Percentiles rank a stretch among this genome's conserved stretches.
Evolutionary conservation across 1,140 invertebrate species (phyloP).

Genomic region (Pantala flavescens): DNA sequence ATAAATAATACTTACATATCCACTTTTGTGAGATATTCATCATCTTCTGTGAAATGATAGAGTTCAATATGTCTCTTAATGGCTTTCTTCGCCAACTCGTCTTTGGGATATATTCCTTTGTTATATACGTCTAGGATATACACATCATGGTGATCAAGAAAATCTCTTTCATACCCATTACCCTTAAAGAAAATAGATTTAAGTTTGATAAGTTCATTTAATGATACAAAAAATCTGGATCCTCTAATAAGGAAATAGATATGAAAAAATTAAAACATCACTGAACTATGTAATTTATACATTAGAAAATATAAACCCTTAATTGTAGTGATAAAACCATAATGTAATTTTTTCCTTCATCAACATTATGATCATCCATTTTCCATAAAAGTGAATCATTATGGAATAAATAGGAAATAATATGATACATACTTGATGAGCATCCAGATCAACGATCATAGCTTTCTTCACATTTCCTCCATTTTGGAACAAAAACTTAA

Average conservation of each 20-base stretch:
- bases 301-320: too few species aligned
- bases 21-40: slow-evolving; percentile 57
- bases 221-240: slow-evolving; percentile 11
- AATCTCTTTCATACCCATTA: slow-evolving; percentile 77
- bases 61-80: slow-evolving; percentile 66
- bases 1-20: slow-evolving; percentile 42
- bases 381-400: too few species aligned
- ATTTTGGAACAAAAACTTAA: slow-evolving; percentile 53
- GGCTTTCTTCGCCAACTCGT: slow-evolving; percentile 58
- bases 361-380: too few species aligned
- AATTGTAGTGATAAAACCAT: too few species aligned
- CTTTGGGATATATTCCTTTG: slow-evolving; percentile 66
- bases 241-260: too few species aligned
- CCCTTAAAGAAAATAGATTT: slow-evolving; percentile 42
- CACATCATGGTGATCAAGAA: slow-evolving; percentile 55
- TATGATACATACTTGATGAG: slow-evolving; percentile 51
- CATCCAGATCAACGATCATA: slow-evolving; percentile 84
- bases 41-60: slow-evolving; percentile 50
- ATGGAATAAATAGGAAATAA: too few species aligned
- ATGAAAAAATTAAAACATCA: too few species aligned
- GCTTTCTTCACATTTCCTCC: slow-evolving; percentile 47
- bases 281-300: too few species aligned
- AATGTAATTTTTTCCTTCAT: too few species aligned
- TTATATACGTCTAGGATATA: slow-evolving; percentile 87
- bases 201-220: neutral